phyloP scores from a whole-genome alignment of 1,140 invertebrate species.

The Epicauta chinensis region DNA sequence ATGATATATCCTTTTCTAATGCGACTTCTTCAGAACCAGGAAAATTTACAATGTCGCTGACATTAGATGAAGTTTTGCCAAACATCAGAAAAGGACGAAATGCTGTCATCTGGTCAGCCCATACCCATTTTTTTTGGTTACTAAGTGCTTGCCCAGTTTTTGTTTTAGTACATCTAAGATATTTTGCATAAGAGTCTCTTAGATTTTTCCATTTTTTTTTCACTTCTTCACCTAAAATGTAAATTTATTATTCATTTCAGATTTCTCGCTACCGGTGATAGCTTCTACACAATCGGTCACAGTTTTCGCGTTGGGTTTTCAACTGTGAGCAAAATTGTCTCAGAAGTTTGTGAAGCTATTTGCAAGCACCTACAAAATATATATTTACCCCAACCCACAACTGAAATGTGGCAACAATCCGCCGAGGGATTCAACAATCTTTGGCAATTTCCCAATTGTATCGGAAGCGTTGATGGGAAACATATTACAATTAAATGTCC shows the following conservation, averaged over 20 bases:
- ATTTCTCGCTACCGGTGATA: neutral
- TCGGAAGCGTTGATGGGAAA: conserved; percentile 45
- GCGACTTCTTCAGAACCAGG: too few species aligned
- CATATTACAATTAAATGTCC: conserved; percentile 42
- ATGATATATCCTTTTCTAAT: too few species aligned
- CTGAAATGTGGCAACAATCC: conserved; percentile 28
- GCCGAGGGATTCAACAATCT: conserved; percentile 27
- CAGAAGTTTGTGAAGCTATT: conserved; percentile 2
- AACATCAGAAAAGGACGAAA: conserved; percentile 5
- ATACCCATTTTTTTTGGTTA: neutral
- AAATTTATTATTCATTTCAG: conserved; percentile 1
- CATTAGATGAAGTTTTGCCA: conserved; percentile 6
- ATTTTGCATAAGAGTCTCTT: conserved; percentile 2
- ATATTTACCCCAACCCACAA: conserved; percentile 27
- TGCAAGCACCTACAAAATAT: neutral
- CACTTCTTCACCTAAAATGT: neutral
- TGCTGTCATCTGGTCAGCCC: conserved; percentile 1
- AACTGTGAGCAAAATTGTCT: neutral
- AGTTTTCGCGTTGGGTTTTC: conserved; percentile 1
- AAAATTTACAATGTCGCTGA: too few species aligned
- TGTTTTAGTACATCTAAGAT: neutral
- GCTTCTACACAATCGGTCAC: neutral
- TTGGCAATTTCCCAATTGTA: conserved; percentile 39
- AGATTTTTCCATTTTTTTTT: conserved; percentile 6
- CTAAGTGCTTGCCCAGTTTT: conserved; percentile 3